Percentiles rank a stretch among this genome's conserved stretches.
phyloP scores from a whole-genome alignment of 2,113 vertebrate species.

The Puma concolor region DNA sequence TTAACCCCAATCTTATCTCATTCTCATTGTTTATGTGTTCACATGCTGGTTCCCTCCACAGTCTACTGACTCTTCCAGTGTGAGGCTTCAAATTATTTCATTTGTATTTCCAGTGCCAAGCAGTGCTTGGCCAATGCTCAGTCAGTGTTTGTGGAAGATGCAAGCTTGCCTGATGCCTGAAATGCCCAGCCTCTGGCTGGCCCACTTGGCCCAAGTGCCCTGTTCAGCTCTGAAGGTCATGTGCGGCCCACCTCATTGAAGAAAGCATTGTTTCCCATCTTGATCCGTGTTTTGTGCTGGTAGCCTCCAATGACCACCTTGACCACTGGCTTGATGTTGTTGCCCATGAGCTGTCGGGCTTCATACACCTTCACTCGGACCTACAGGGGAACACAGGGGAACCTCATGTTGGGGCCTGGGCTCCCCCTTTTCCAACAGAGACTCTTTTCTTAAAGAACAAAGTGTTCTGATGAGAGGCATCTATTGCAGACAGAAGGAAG shows the following conservation, averaged over 20 bases:
- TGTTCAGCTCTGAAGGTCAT: not conserved
- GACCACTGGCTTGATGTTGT: conserved; percentile 76
- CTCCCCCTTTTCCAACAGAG: not conserved
- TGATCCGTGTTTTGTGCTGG: conserved; percentile 64
- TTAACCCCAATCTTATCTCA: not conserved
- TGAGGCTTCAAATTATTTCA: not conserved
- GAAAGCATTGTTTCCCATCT: conserved; percentile 80
- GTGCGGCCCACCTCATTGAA: conserved; percentile 79
- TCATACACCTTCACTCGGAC: conserved; percentile 81
- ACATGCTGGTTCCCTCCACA: not conserved
- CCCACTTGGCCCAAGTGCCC: not conserved
- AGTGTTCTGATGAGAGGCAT: not conserved
- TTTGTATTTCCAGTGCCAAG: not conserved
- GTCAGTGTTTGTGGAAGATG: not conserved
- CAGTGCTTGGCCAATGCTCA: not conserved
- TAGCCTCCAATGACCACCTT: conserved; percentile 72
- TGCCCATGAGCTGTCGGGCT: conserved; percentile 81
- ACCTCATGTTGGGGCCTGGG: no score
- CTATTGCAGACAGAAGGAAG: not conserved
- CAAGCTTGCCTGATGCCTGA: not conserved
- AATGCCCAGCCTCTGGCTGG: not conserved
- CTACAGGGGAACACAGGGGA: conserved; percentile 24
- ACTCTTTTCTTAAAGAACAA: not conserved
- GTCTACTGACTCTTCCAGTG: not conserved
- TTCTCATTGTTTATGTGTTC: not conserved